Base-by-base conservation (phyloP, 2,113 vertebrate species). In the Hydrolagus affinis region DNA sequence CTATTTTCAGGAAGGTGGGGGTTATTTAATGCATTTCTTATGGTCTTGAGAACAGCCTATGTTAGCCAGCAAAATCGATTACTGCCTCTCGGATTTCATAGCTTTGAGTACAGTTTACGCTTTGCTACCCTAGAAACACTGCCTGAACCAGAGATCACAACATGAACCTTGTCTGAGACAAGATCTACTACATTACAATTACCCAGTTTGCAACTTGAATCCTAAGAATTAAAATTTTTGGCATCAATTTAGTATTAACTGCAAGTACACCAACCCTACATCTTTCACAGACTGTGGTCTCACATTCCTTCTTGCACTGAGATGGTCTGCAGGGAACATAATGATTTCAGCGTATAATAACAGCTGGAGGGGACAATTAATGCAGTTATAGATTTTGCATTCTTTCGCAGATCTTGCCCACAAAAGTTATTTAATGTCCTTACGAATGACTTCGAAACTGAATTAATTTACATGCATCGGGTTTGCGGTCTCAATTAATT, bases 171-270 rank as follows among this genome's bases (percentile, higher is more conserved):
- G 78, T 83, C 78, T 83, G 78, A 66, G 60, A 28, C 19, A 17
- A 17, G 62, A 30, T 66, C 60, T 64, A 59, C 62, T 83, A 68
- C 62, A 66, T 28, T 83, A 62, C 60, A 30, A 28, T 66, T 66
- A 83, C 66, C 62, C 62, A 83, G 62, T 83, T 83, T 83, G 60
- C 32, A 83, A 83, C 60, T 83, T 83, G 78, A 68, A 83, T 83
- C 78, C 59, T 66, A 83, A 62, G 78, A 83, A 68, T 83, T 25
- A 66, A 83, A 83, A 28, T 83, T 83, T 83, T 60, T 83, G 78
- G 78, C 78, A 83, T 83, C 78, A 83, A 83, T 83, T 83, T 66
- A 83, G 78, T 60, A 83, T 66, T 23, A 83, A 83, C 78, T 83
- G 66, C 78, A 60, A 66, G 78, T 83, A 28, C 78, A 83, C 78